Percentiles rank a stretch among this genome's conserved stretches.
phyloP scores from a whole-genome alignment of 2,888 invertebrate species.

The Hoplodrina blanda region DNA sequence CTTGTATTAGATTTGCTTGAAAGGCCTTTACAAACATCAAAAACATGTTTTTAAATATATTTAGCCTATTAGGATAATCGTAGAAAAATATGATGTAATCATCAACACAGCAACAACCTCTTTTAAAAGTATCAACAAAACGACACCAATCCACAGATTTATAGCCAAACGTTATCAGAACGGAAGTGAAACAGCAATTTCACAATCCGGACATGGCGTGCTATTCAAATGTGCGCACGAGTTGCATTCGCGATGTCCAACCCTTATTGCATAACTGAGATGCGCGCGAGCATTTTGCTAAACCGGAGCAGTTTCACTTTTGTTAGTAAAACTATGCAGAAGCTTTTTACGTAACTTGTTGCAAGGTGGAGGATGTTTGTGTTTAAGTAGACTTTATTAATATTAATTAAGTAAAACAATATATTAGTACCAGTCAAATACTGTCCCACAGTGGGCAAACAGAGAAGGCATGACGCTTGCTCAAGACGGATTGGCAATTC shows the following conservation, averaged over 20 bases:
- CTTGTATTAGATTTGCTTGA: too few species aligned
- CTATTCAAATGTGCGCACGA: slow-evolving; percentile 76
- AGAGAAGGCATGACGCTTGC: too few species aligned
- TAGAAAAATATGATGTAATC: not conserved
- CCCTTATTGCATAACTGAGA: slow-evolving; percentile 87
- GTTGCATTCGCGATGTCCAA: slow-evolving; percentile 75
- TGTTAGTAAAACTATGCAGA: slow-evolving; percentile 66
- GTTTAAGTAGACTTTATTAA: too few species aligned
- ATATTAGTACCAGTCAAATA: too few species aligned
- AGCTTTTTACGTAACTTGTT: slow-evolving; percentile 47
- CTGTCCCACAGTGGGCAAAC: too few species aligned
- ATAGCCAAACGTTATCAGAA: slow-evolving; percentile 58
- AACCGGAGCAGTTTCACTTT: slow-evolving; percentile 84
- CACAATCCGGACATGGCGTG: slow-evolving; percentile 85
- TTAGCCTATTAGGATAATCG: too few species aligned
- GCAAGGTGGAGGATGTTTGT: slow-evolving; percentile 52
- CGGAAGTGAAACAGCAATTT: slow-evolving; percentile 88
- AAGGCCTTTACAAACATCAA: too few species aligned
- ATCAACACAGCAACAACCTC: not conserved
- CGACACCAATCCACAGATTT: slow-evolving; percentile 33
- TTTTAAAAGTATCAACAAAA: slow-evolving; percentile 25
- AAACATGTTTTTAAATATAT: too few species aligned
- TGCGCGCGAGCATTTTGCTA: slow-evolving; percentile 82
- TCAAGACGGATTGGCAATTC: too few species aligned
- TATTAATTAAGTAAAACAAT: too few species aligned